phyloP scores from a whole-genome alignment of 1,140 invertebrate species.

The Venturia canescens region DNA sequence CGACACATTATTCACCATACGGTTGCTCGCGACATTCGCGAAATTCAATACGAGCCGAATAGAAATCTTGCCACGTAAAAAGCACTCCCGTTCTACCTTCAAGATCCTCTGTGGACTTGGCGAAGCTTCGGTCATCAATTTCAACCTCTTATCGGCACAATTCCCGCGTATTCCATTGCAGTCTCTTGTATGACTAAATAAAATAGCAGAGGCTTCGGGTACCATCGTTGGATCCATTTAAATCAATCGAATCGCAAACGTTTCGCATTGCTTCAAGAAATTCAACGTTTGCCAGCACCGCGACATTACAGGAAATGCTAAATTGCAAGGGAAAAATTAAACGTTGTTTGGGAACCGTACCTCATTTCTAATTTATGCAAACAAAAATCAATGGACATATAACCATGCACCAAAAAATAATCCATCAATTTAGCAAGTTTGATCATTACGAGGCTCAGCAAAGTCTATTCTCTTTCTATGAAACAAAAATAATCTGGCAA shows the following conservation, averaged over 20 bases:
- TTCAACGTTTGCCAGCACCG: background rate
- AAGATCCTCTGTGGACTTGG: background rate
- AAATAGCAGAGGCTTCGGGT: background rate
- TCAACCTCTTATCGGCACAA: conserved; percentile 45
- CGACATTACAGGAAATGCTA: too few species aligned
- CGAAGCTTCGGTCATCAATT: conserved; percentile 62
- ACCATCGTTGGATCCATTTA: background rate
- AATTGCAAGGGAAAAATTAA: too few species aligned
- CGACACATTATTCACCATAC: conserved; percentile 57
- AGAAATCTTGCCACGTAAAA: conserved; percentile 50
- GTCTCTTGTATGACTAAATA: background rate
- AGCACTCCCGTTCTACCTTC: background rate
- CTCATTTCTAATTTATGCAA: too few species aligned
- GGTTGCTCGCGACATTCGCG: conserved; percentile 44
- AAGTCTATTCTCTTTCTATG: too few species aligned
- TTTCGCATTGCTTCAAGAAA: background rate
- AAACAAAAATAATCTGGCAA: too few species aligned
- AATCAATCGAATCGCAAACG: background rate
- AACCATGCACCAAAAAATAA: too few species aligned
- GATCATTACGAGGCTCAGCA: too few species aligned
- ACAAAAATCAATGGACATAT: too few species aligned
- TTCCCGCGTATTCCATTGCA: background rate
- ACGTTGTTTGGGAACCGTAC: too few species aligned
- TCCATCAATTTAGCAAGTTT: too few species aligned
- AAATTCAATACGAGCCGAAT: conserved; percentile 48